These are phyloP conservation scores for Hippoglossus stenolepis DNA, from an alignment of 2,113 vertebrate genomes.

Conservation along the genomic window DNA sequence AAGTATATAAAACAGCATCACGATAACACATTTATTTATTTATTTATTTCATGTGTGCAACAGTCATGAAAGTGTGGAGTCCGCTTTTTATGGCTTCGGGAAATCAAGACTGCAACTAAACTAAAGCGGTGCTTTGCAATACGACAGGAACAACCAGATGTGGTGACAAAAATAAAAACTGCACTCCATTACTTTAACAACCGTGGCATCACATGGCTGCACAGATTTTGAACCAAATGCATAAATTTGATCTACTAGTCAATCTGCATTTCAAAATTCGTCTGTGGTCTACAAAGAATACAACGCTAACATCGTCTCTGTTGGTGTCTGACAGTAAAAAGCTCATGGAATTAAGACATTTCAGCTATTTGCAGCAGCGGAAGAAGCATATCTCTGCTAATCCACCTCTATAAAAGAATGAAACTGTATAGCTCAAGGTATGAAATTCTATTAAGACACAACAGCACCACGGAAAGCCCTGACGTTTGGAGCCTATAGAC, in stretches of 20 bases:
- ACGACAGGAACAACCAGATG: not conserved
- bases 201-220: not conserved
- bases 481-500: constrained; percentile 28
- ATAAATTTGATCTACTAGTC: too few relatives aligned
- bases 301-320: not conserved
- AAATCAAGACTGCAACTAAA: too few relatives aligned
- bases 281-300: not conserved
- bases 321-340: too few relatives aligned
- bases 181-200: not conserved
- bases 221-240: not conserved
- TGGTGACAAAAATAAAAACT: not conserved
- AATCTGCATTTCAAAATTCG: too few relatives aligned
- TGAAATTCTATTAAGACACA: constrained; percentile 52
- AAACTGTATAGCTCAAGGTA: not conserved
- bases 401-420: constrained; percentile 10
- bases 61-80: too few relatives aligned
- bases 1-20: too few relatives aligned
- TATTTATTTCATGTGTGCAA: too few relatives aligned
- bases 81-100: too few relatives aligned
- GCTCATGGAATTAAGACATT: not conserved
- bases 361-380: not conserved
- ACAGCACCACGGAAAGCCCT: constrained; percentile 33
- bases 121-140: not conserved
- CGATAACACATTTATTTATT: too few relatives aligned
- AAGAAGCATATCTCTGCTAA: constrained; percentile 28